phyloP scores from a whole-genome alignment of 2,888 invertebrate genomes.

The Lasioglossum oenotherae region DNA sequence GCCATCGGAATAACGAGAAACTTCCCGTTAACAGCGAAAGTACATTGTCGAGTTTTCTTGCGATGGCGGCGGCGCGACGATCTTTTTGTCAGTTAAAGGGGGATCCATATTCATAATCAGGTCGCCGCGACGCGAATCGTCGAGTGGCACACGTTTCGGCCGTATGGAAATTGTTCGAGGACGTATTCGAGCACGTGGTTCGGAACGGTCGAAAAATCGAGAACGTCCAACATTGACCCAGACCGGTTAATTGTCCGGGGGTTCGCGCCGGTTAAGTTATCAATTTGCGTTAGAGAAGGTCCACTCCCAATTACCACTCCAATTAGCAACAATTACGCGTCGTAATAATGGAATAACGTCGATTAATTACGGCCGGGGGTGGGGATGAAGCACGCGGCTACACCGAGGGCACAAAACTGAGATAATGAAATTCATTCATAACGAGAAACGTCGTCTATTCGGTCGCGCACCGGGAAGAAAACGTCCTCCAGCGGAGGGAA shows the following conservation, averaged over 20 bases:
- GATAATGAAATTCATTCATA: constrained; percentile 54
- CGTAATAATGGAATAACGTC: constrained; percentile 43
- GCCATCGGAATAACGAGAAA: background rate
- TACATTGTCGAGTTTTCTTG: constrained; percentile 44
- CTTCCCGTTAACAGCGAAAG: background rate
- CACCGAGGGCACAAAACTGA: constrained; percentile 14
- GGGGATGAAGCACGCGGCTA: background rate
- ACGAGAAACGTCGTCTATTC: constrained; percentile 41
- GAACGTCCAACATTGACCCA: background rate
- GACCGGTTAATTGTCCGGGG: constrained; percentile 21
- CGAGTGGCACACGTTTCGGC: background rate
- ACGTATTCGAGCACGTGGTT: background rate
- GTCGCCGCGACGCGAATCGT: constrained; percentile 14
- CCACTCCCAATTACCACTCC: constrained; percentile 16
- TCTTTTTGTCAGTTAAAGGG: constrained; percentile 50
- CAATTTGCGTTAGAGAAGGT: constrained; percentile 18
- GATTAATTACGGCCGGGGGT: constrained; percentile 32
- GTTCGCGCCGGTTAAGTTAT: constrained; percentile 25
- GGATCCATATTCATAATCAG: constrained; percentile 68
- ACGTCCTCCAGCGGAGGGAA: constrained; percentile 4
- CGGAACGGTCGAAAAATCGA: background rate
- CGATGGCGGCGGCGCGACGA: background rate
- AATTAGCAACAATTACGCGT: constrained; percentile 41
- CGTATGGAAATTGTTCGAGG: background rate
- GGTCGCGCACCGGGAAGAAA: constrained; percentile 17